Percentiles rank a stretch among this genome's conserved stretches.
These are phyloP conservation scores for Tupaia chinensis DNA, from an alignment of 2,113 vertebrate species.

Conservation along the genomic window DNA sequence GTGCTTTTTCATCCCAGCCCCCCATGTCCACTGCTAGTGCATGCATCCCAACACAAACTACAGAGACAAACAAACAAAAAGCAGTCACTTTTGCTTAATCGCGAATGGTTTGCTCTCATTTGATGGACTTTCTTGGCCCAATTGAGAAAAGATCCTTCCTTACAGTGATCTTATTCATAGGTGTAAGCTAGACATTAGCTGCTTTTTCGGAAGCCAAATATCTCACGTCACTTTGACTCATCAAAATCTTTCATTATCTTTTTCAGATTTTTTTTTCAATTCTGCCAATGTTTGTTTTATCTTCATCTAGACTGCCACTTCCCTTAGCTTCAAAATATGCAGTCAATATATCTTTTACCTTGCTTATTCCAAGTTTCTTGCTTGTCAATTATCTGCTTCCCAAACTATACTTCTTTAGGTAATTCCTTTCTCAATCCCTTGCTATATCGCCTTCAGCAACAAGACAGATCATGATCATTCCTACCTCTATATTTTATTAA, in stretches of 20 bases:
- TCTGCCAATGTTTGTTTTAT: not conserved
- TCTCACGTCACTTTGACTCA: not conserved
- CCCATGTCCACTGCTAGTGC: too few relatives aligned
- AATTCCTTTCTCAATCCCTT: not conserved
- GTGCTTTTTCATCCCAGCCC: too few relatives aligned
- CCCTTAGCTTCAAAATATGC: not conserved
- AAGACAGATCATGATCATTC: not conserved
- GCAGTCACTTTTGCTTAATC: not conserved
- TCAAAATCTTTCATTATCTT: not conserved
- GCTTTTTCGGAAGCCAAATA: not conserved
- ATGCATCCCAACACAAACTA: too few relatives aligned
- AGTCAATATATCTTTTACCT: not conserved
- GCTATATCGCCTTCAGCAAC: not conserved
- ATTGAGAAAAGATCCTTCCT: not conserved
- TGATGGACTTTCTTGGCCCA: not conserved
- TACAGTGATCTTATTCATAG: not conserved
- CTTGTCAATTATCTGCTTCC: not conserved
- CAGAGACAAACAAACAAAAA: too few relatives aligned
- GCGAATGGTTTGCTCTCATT: not conserved
- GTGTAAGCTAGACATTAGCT: not conserved
- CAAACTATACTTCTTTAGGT: not conserved
- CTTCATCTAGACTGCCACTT: not conserved
- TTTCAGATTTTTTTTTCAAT: slow-evolving; percentile 21
- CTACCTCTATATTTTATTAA: not conserved
- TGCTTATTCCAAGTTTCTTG: not conserved